Evolutionary conservation across 2,113 vertebrate species (phyloP).

Genomic region (Pelmatolapia mariae): DNA sequence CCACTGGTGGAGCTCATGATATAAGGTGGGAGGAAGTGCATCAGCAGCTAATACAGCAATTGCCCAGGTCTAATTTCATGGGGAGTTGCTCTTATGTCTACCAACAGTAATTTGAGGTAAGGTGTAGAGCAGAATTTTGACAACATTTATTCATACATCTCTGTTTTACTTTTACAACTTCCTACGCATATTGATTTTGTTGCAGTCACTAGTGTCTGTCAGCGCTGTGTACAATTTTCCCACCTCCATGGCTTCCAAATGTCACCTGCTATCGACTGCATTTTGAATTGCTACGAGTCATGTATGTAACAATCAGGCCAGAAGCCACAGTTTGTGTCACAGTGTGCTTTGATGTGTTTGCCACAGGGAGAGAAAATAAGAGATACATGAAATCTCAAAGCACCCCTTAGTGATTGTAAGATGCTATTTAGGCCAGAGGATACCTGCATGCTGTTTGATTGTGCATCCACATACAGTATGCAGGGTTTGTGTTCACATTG

Average conservation of each 20-base stretch:
- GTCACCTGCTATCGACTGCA: conserved; percentile 22
- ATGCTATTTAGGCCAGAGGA: background rate
- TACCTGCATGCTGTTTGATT: background rate
- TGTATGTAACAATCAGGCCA: conserved; percentile 5
- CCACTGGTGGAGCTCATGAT: background rate
- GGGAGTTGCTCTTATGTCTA: background rate
- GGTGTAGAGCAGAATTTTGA: background rate
- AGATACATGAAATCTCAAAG: background rate
- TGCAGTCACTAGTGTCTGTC: background rate
- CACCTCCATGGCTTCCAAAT: conserved; percentile 10
- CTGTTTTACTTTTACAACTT: conserved; percentile 8
- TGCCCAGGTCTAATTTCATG: conserved; percentile 17
- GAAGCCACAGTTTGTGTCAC: background rate
- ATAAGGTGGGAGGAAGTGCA: background rate
- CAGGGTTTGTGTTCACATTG: background rate
- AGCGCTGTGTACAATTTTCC: background rate
- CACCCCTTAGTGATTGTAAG: background rate
- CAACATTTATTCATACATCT: background rate
- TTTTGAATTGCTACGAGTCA: background rate
- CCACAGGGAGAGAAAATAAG: background rate
- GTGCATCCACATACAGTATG: background rate
- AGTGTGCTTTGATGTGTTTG: background rate
- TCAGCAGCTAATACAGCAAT: background rate
- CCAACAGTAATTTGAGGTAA: background rate
- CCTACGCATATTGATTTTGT: conserved; percentile 11